Evolutionary conservation across 2,888 invertebrate genomes (phyloP).

Genomic region (Malthinus seriepunctatus): DNA sequence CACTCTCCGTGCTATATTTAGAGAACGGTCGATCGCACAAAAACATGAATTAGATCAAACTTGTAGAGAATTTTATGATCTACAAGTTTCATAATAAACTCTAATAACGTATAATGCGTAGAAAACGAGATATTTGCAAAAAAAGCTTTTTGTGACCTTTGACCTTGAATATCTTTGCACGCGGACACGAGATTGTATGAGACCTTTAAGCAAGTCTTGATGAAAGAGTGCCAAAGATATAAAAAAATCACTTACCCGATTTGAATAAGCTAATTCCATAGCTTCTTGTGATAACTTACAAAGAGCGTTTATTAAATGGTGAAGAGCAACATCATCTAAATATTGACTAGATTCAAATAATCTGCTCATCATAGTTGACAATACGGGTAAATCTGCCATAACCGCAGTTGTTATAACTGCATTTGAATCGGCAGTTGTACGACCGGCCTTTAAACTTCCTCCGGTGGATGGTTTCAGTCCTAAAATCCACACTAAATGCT

Average conservation of each 20-base stretch:
- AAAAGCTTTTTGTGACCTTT: too few relatives aligned
- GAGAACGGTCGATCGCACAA: too few relatives aligned
- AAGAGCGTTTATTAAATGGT: constrained; percentile 94
- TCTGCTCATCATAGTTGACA: constrained; percentile 88
- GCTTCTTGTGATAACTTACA: constrained; percentile 96
- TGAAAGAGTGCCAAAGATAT: not conserved
- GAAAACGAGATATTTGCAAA: too few relatives aligned
- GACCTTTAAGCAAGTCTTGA: too few relatives aligned
- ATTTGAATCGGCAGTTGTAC: constrained; percentile 77
- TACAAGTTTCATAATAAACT: too few relatives aligned
- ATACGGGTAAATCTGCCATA: constrained; percentile 91
- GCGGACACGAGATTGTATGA: too few relatives aligned
- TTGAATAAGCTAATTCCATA: constrained; percentile 95
- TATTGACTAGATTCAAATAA: constrained; percentile 94
- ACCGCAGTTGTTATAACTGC: constrained; percentile 94
- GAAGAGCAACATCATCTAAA: constrained; percentile 90
- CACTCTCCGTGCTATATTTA: too few relatives aligned
- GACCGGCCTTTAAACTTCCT: constrained; percentile 86
- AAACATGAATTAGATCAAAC: too few relatives aligned
- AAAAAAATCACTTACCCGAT: constrained; percentile 65
- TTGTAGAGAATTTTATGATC: too few relatives aligned
- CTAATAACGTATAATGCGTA: too few relatives aligned
- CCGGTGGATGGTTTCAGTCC: constrained; percentile 94
- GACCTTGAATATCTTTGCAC: too few relatives aligned
- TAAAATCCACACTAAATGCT: constrained; percentile 92